Evolutionary conservation across 2,888 invertebrate species (phyloP), one percentile per base, ranked within the genome.

Genomic region (Seira sanloemensis): DNA sequence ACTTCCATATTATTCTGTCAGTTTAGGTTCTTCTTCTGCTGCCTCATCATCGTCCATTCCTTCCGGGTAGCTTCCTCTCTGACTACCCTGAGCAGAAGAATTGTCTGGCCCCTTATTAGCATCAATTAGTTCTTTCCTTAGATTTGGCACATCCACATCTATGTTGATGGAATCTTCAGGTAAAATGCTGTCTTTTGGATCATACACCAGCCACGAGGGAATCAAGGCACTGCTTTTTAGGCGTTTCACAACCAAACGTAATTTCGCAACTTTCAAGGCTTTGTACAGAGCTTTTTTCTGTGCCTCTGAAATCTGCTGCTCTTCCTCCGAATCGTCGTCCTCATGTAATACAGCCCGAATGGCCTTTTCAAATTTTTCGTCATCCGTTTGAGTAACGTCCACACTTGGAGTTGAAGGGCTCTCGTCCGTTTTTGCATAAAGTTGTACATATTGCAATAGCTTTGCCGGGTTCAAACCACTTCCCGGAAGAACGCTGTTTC

Each of bases 321-420:
- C 73, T 7, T 23, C 72, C 1, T 73, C 58, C 12, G 72, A 25
- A 2, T 78, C 78, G 16, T 78, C 78, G 16, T 78, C 71, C n/a
- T 27, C 18, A n/a, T n/a, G n/a, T 16, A 66, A 2, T n/a, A 75
- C 23, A 19, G 65, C 75, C 18, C 50, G 23, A 21, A 75, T 66
- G 7, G 75, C 75, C 46, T 66, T 1, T 25, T 79, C 79, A 72
- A 58, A 72, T 1, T 24, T 21, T 0, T 66, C 73, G n/a, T 79
- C 73, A 19, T 72, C 79, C 12, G 1, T 46, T 21, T 27, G 2
- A 18, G 24, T 50, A 12, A 68, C 54, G 2, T 73, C 54, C n/a
- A 9, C 23, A 1, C 24, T 9, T 27, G 2, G 4, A 5, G 19
- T n/a, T n/a, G n/a, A n/a, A n/a, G n/a, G n/a, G n/a, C n/a, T n/a